phyloP scores from a whole-genome alignment of 2,113 vertebrate genomes.

The Ochotona princeps region DNA sequence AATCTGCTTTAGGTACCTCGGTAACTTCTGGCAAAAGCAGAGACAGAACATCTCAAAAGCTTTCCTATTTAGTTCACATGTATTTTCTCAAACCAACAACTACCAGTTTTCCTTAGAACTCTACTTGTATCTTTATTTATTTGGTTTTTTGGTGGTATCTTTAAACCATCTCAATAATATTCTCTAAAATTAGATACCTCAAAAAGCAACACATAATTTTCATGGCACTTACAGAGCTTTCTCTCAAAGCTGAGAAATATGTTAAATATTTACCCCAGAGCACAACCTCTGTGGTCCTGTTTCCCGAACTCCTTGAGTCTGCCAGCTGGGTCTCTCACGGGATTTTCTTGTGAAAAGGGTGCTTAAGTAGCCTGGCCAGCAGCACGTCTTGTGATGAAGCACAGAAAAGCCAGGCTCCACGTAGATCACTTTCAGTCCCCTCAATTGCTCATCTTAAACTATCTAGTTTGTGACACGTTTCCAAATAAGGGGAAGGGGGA shows the following conservation, averaged over 20 bases:
- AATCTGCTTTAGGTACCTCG: conserved; percentile 3
- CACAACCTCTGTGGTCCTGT: conserved; percentile 93
- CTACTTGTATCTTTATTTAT: background rate
- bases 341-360: conserved; percentile 82
- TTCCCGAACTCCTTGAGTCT: conserved; percentile 85
- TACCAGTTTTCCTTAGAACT: conserved; percentile 24
- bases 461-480: conserved; percentile 83
- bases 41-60: background rate
- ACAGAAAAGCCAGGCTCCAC: conserved; percentile 90
- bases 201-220: conserved; percentile 46
- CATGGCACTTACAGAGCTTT: conserved; percentile 19
- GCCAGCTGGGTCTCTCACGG: conserved; percentile 82
- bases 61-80: conserved; percentile 45
- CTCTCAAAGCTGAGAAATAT: conserved; percentile 42
- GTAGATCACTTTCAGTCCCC: conserved; percentile 89
- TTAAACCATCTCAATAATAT: background rate
- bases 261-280: conserved; percentile 90
- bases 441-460: conserved; percentile 95
- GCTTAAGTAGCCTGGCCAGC: conserved; percentile 81
- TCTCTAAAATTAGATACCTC: conserved; percentile 44
- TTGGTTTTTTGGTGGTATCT: background rate
- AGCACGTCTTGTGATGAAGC: conserved; percentile 86
- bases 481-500: conserved; percentile 82
- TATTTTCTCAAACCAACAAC: conserved; percentile 24
- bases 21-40: conserved; percentile 52